A percentile compares a stretch with the other conserved stretches of the same genome.
Evolutionary conservation across 2,797 vertebrate genomes (phyloP).

Genomic region (Xenops minutus): DNA sequence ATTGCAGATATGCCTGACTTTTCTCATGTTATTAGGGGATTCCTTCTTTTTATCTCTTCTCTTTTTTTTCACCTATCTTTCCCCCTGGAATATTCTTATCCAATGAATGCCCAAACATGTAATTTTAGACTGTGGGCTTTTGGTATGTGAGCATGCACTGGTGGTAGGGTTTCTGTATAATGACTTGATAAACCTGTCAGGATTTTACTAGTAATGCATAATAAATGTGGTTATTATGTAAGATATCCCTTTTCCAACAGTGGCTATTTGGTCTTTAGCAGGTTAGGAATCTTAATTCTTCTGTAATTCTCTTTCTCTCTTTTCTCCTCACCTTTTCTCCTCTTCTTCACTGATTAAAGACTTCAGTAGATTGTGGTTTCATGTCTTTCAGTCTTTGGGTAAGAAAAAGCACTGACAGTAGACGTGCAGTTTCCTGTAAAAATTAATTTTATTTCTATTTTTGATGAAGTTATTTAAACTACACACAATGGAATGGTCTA

Average conservation of each 20-base stretch:
- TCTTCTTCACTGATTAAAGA: constrained; percentile 7
- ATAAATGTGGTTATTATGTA: constrained; percentile 62
- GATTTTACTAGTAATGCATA: constrained; percentile 63
- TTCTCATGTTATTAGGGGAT: constrained; percentile 25
- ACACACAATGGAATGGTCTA: accelerated
- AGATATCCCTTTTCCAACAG: constrained; percentile 47
- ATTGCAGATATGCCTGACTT: background rate
- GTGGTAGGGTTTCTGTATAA: constrained; percentile 56
- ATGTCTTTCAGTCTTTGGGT: background rate
- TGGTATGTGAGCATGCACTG: constrained; percentile 37
- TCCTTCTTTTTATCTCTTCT: constrained; percentile 26
- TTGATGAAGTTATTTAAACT: background rate
- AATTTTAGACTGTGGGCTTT: constrained; percentile 57
- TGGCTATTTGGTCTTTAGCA: constrained; percentile 41
- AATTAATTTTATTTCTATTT: background rate
- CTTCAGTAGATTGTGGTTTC: background rate
- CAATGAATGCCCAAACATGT: constrained; percentile 54
- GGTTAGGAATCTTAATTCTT: constrained; percentile 65
- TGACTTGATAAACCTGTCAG: constrained; percentile 61
- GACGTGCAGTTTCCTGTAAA: background rate
- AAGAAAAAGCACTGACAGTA: background rate
- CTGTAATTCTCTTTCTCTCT: constrained; percentile 28
- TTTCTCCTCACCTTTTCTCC: constrained; percentile 46
- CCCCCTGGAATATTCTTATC: background rate
- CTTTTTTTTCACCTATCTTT: background rate